Evolutionary conservation across 2,888 invertebrate genomes (phyloP).

Genomic region (Macrophya annulata): DNA sequence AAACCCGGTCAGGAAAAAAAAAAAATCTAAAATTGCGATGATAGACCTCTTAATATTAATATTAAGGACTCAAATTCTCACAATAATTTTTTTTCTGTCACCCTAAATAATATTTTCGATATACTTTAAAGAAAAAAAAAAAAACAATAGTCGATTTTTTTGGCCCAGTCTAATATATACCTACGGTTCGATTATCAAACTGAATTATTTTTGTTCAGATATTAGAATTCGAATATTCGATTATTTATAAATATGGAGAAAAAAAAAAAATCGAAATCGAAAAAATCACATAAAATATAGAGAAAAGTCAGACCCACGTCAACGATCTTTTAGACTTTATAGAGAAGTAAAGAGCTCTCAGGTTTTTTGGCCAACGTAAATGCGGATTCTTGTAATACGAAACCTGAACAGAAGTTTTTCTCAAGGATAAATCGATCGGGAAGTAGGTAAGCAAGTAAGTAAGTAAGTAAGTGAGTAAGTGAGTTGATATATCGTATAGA

Average conservation of each 20-base stretch:
- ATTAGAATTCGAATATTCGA: not conserved
- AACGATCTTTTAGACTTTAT: not conserved
- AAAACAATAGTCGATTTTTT: too few species aligned
- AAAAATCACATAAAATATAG: not conserved
- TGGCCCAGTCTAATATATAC: too few species aligned
- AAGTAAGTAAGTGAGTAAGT: not conserved
- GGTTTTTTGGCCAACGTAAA: not conserved
- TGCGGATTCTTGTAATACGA: slow-evolving; percentile 39
- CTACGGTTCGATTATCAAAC: too few species aligned
- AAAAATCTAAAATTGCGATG: too few species aligned
- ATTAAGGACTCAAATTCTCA: too few species aligned
- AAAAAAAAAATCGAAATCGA: too few species aligned
- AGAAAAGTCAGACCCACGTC: not conserved
- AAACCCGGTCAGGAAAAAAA: too few species aligned
- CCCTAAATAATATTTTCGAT: too few species aligned
- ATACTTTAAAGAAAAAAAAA: too few species aligned
- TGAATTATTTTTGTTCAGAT: too few species aligned
- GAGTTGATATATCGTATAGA: not conserved
- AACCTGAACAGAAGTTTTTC: slow-evolving; percentile 16
- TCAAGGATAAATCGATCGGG: not conserved
- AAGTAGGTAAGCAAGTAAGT: not conserved
- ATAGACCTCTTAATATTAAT: too few species aligned
- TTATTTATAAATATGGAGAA: not conserved
- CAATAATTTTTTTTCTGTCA: too few species aligned
- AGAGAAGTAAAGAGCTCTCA: not conserved